Percentiles rank a stretch among this genome's conserved stretches.
Evolutionary conservation across 2,888 invertebrate genomes (phyloP).

Genomic region (Nomada fabriciana): DNA sequence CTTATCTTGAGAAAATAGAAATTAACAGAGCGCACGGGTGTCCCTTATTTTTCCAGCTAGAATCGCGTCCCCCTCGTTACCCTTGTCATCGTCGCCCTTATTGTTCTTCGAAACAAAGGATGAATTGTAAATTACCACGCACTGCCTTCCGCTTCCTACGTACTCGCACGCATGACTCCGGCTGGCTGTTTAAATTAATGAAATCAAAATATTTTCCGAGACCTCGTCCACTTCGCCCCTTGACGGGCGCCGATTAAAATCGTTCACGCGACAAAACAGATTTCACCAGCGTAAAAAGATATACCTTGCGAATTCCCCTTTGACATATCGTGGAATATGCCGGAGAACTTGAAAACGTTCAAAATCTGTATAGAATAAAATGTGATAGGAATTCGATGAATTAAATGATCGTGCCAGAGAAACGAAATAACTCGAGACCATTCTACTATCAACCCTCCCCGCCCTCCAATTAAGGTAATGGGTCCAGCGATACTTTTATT

Average conservation of each 20-base stretch:
- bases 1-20: conserved; percentile 9
- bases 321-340: background rate
- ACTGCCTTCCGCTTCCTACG: conserved; percentile 34
- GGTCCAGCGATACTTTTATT: conserved; percentile 74
- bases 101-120: conserved; percentile 60
- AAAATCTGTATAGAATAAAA: background rate
- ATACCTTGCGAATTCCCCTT: background rate
- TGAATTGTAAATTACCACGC: conserved; percentile 58
- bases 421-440: conserved; percentile 13
- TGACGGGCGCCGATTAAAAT: conserved; percentile 16
- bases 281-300: background rate
- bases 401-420: background rate
- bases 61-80: conserved; percentile 37
- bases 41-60: conserved; percentile 23
- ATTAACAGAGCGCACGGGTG: conserved; percentile 19
- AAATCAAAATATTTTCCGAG: conserved; percentile 41
- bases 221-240: background rate
- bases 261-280: background rate
- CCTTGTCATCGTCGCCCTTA: conserved; percentile 43
- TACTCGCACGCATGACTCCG: conserved; percentile 29
- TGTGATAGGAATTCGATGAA: background rate
- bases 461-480: conserved; percentile 74
- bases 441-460: conserved; percentile 21
- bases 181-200: conserved; percentile 39
- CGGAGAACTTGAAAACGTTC: background rate